Evolutionary conservation across 2,888 invertebrate genomes (phyloP).

Genomic region (Helleia helle): DNA sequence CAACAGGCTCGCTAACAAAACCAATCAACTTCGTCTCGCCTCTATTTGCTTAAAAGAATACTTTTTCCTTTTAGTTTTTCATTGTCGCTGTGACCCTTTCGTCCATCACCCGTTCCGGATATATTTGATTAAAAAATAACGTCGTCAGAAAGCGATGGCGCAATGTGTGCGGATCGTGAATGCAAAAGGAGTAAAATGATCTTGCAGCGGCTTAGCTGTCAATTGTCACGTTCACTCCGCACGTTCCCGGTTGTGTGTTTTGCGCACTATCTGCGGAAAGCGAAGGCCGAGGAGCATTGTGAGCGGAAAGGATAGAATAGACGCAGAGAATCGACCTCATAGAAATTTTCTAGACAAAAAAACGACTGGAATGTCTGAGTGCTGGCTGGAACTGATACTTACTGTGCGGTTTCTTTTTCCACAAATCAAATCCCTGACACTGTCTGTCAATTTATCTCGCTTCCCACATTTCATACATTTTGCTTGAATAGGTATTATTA

Average conservation of each 20-base stretch:
- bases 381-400: conserved; percentile 7
- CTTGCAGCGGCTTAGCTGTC: conserved; percentile 57
- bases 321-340: neutral
- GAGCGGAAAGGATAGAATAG: conserved; percentile 8
- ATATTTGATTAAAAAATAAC: conserved; percentile 76
- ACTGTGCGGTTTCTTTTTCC: neutral
- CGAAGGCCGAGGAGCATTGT: conserved; percentile 33
- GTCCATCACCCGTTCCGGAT: conserved; percentile 70
- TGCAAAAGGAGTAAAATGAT: conserved; percentile 61
- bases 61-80: conserved; percentile 69
- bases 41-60: conserved; percentile 70
- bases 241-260: conserved; percentile 43
- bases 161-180: conserved; percentile 38
- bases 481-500: no score
- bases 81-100: conserved; percentile 67
- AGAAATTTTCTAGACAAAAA: conserved; percentile 8
- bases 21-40: conserved; percentile 75
- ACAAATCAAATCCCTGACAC: conserved; percentile 5
- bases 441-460: conserved; percentile 6
- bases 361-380: conserved; percentile 7
- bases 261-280: conserved; percentile 57
- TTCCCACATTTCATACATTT: no score
- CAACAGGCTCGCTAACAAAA: conserved; percentile 72
- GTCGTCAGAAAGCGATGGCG: conserved; percentile 67
- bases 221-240: conserved; percentile 60